Evolutionary conservation across 2,888 invertebrate species (phyloP).

Genomic region (Drosophila maculinotata): DNA sequence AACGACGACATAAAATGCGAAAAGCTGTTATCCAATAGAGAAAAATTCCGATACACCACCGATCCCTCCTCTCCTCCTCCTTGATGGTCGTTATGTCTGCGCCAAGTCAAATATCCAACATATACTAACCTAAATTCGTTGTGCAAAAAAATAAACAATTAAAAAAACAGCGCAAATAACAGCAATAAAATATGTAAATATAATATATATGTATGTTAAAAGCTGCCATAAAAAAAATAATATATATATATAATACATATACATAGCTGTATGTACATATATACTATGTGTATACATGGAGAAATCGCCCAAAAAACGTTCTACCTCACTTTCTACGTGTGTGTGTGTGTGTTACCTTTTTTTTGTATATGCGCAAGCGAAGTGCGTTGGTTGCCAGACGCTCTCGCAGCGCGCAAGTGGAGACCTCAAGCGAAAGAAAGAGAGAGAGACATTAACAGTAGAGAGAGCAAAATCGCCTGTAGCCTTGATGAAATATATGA

Average conservation of each 20-base stretch:
- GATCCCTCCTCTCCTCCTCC: slow-evolving; percentile 48
- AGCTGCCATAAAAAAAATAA: slow-evolving; percentile 43
- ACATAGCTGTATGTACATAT: slow-evolving; percentile 40
- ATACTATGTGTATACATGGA: slow-evolving; percentile 58
- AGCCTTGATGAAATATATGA: slow-evolving; percentile 74
- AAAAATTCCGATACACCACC: slow-evolving; percentile 71
- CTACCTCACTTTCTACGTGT: slow-evolving; percentile 58
- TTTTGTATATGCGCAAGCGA: slow-evolving; percentile 65
- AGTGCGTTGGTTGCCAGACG: slow-evolving; percentile 44
- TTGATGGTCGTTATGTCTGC: slow-evolving; percentile 49
- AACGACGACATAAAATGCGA: slow-evolving; percentile 49
- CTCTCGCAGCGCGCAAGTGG: slow-evolving; percentile 49
- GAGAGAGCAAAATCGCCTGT: slow-evolving; percentile 43
- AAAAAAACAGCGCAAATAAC: slow-evolving; percentile 25
- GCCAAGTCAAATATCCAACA: slow-evolving; percentile 46
- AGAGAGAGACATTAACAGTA: slow-evolving; percentile 24
- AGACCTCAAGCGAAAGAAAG: slow-evolving; percentile 18
- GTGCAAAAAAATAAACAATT: slow-evolving; percentile 52
- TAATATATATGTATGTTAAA: slow-evolving; percentile 49
- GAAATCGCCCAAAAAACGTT: slow-evolving; percentile 81
- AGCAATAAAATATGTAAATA: slow-evolving; percentile 50
- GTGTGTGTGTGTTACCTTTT: slow-evolving; percentile 53
- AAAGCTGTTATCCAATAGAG: slow-evolving; percentile 75
- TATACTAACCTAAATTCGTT: slow-evolving; percentile 47
- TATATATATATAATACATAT: slow-evolving; percentile 28